phyloP scores from a whole-genome alignment of 2,888 invertebrate species.

The Gnatocerus cornutus region DNA sequence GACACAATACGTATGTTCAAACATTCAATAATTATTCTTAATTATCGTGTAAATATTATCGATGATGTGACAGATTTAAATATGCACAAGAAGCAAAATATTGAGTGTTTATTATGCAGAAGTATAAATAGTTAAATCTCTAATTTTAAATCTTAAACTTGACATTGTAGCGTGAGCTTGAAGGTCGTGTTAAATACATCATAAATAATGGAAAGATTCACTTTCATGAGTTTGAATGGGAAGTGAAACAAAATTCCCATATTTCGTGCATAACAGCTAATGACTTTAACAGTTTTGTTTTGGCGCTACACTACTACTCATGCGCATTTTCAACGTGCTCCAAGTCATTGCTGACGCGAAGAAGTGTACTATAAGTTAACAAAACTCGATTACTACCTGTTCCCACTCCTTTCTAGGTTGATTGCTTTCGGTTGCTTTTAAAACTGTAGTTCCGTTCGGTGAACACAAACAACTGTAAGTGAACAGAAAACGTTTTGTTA shows the following conservation, averaged over 20 bases:
- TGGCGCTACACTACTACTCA: slow-evolving; percentile 8
- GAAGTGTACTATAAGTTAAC: slow-evolving; percentile 20
- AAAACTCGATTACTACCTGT: slow-evolving; percentile 62
- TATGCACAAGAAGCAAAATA: no score
- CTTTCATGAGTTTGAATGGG: background rate
- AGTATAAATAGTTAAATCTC: background rate
- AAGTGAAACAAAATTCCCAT: background rate
- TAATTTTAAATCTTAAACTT: background rate
- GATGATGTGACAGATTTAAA: no score
- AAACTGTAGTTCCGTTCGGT: slow-evolving; percentile 48
- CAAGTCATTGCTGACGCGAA: slow-evolving; percentile 18
- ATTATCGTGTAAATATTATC: no score
- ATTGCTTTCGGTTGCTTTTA: slow-evolving; percentile 53
- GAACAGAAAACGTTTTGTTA: slow-evolving; percentile 48
- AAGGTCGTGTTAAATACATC: background rate
- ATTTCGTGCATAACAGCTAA: background rate
- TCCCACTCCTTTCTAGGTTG: slow-evolving; percentile 63
- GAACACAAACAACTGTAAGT: slow-evolving; percentile 57
- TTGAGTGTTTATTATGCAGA: background rate
- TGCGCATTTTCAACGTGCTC: background rate
- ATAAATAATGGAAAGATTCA: background rate
- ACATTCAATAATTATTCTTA: no score
- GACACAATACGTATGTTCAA: no score
- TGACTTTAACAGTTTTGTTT: slow-evolving; percentile 12
- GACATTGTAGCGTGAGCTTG: background rate